Base-by-base conservation (phyloP, 64 coral and sea anemone species). In the Orbicella faveolata region DNA sequence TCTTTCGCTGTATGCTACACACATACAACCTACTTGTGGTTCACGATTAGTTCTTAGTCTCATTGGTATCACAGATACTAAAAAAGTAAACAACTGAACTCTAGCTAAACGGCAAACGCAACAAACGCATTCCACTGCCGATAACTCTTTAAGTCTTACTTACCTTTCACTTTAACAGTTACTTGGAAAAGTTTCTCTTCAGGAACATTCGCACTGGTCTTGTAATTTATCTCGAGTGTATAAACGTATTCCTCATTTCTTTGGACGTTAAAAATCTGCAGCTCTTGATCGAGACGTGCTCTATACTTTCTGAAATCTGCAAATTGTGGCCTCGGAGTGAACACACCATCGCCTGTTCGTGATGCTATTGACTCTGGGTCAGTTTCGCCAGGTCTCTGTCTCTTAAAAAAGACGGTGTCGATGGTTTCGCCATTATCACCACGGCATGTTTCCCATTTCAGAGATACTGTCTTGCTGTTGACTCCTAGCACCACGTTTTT, bases 271-370 rank as follows among this genome's bases (percentile, higher is more conserved):
- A n/a, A n/a, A 6, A 69, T 21, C 25, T 2, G 25, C 25, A 69
- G 66, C 0, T 23, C 10, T 30, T 18, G 7, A 0, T 23, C 3
- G 0, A 21, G 20, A 9, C 0, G 1, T 0, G 66, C 21, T 0
- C 1, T 23, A 20, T n/a, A 69, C n/a, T 69, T 10, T n/a, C 0
- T 23, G 20, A 23, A 21, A 23, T 23, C 18, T 53, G 4, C 10
- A 10, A 53, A 53, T 6, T 4, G 0, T 53, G 52, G 4, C 0
- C 1, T 69, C 66, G 9, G 3, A 23, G 20, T 23, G 66, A 69
- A 69, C 66, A 1, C 23, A 9, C 23, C 25, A 8, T 25, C 4
- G 9, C 2, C 9, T 2, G 3, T 0, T 21, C 66, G 20, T n/a
- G 66, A n/a, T 69, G 66, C 4, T 21, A 69, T 30, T 69, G 1